These are phyloP conservation scores for Muscidifurax raptorellus DNA, from an alignment of 1,140 invertebrate species.

Conservation along the genomic window DNA sequence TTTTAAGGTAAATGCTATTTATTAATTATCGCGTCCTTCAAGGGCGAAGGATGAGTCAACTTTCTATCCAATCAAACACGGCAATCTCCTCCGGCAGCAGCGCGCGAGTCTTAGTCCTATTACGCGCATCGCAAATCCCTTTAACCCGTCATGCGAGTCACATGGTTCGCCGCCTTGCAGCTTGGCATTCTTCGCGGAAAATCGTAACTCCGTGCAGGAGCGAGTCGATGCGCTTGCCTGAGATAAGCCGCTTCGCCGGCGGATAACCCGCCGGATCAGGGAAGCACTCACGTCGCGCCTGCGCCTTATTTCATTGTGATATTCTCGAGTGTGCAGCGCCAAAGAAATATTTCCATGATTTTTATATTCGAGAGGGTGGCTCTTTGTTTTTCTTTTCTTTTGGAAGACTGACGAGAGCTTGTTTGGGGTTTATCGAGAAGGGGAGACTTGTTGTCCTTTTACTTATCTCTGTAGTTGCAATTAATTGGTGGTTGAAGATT, in stretches of 20 bases:
- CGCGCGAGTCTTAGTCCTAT: background rate
- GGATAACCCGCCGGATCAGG: slow-evolving; percentile 60
- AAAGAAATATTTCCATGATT: slow-evolving; percentile 20
- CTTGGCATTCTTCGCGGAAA: slow-evolving; percentile 12
- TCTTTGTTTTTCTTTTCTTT: background rate
- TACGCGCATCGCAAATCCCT: background rate
- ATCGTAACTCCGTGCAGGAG: background rate
- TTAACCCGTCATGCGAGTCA: slow-evolving; percentile 10
- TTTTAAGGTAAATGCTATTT: background rate
- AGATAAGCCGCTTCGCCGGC: slow-evolving; percentile 57
- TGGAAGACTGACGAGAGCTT: background rate
- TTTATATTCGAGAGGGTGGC: slow-evolving; percentile 4
- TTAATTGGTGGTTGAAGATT: too few species aligned
- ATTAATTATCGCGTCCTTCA: background rate
- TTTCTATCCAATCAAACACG: background rate
- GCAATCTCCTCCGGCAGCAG: background rate
- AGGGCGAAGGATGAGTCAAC: background rate
- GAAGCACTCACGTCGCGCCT: slow-evolving; percentile 60
- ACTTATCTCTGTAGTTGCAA: too few species aligned
- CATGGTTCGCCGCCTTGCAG: background rate
- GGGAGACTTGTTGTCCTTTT: background rate
- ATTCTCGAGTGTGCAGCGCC: background rate
- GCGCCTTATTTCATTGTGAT: slow-evolving; percentile 62
- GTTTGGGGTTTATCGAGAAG: background rate
- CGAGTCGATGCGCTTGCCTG: slow-evolving; percentile 17